A percentile compares a stretch with the other conserved stretches of the same genome.
Conservation (phyloP, 1,140 invertebrate species). For the Megalopta genalis region DNA sequence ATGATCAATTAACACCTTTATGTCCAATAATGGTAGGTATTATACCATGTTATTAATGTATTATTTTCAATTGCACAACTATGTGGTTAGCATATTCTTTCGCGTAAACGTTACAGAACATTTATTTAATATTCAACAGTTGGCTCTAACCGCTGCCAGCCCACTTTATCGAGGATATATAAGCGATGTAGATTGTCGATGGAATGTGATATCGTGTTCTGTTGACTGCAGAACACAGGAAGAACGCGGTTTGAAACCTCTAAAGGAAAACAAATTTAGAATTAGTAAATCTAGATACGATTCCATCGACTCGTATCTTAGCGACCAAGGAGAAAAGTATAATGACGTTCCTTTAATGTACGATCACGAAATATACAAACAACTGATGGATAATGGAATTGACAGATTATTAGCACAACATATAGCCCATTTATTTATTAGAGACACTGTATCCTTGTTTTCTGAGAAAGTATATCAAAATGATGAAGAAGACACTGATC, state of each 20-base stretch:
- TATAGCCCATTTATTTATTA: constrained; percentile 98
- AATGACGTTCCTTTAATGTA: constrained; percentile 95
- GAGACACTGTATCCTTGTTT: constrained; percentile 98
- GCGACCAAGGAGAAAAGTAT: constrained; percentile 91
- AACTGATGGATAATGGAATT: constrained; percentile 92
- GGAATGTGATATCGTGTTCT: constrained; percentile 96
- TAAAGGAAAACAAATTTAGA: constrained; percentile 88
- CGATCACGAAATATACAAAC: constrained; percentile 90
- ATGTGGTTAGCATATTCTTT: constrained; percentile 58
- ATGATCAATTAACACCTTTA: constrained; percentile 97
- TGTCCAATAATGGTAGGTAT: constrained; percentile 96
- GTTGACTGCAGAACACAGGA: constrained; percentile 97
- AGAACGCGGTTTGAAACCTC: constrained; percentile 91
- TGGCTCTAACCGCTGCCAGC: constrained; percentile 97
- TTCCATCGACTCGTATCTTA: constrained; percentile 98
- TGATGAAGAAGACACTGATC: constrained; percentile 96
- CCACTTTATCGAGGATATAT: constrained; percentile 96
- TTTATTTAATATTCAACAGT: constrained; percentile 80
- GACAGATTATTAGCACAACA: constrained; percentile 95
- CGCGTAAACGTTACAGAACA: constrained; percentile 66
- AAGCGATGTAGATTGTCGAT: constrained; percentile 97
- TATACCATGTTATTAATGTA: constrained; percentile 14
- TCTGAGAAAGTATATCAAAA: constrained; percentile 97
- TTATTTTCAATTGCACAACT: constrained; percentile 26
- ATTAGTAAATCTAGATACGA: constrained; percentile 99